Base-by-base conservation (phyloP, 2,888 invertebrate species). In the Watsonalla cultraria region DNA sequence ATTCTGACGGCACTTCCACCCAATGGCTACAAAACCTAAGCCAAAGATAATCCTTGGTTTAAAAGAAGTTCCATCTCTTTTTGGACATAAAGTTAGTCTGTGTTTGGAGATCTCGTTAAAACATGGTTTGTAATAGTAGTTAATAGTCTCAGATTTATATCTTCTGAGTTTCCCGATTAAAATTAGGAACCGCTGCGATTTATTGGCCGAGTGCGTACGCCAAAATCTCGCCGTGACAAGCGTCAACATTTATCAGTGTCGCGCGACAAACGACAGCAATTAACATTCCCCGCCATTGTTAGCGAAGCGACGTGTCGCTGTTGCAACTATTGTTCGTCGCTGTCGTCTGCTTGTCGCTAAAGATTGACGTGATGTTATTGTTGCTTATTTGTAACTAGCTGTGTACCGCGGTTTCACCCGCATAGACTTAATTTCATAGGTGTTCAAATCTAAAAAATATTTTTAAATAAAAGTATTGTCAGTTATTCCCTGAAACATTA, bases 211-310 rank as follows among this genome's bases (percentile, higher is more conserved):
- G 84, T 84, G 81, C 72, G 79, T 73, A 55, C 52, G 42, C 52
- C 65, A 60, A 79, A 84, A 85, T 82, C 81, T 78, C 73, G 64
- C 69, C 75, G 79, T 82, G 86, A 80, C 86, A 79, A 83, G 79
- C 84, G 77, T 84, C 86, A 85, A 82, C 89, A 89, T 90, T 87
- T 82, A 81, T 90, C 89, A 89, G 84, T 82, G 87, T 87, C 89
- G 76, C 73, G 74, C 80, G 72, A 82, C 84, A 86, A 90, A 88
- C 81, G 88, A 83, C 80, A 76, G 81, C 87, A 86, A 89, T 90
- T 89, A 89, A 89, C 88, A 87, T 89, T 86, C 87, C 75, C 56
- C 70, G 75, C 72, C 78, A 83, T 83, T 86, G 86, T 86, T 80
- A 80, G 78, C 64, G 60, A 65, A 69, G 54, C 68, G 68, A 67